Evolutionary conservation across 2,797 vertebrate species (phyloP).

Genomic region (Pachyuromys duprasi): DNA sequence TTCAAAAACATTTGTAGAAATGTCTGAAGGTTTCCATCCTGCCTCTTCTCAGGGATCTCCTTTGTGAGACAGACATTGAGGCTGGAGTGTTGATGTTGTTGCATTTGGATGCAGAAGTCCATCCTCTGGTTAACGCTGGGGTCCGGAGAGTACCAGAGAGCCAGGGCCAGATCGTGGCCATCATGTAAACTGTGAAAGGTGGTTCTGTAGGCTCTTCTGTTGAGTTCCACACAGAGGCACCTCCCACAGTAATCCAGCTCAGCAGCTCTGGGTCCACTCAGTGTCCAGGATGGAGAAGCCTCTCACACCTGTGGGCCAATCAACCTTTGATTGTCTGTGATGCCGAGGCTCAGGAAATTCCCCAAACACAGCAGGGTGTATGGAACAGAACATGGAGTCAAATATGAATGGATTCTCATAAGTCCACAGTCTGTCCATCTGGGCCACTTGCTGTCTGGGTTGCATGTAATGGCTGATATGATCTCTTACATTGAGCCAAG

Average conservation of each 20-base stretch:
- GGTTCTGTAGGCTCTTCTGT: too few relatives aligned
- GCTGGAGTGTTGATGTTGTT: background rate
- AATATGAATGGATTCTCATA: background rate
- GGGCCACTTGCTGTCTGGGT: too few relatives aligned
- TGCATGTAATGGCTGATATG: background rate
- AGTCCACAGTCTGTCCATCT: background rate
- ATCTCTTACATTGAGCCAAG: background rate
- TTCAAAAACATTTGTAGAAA: constrained; percentile 9
- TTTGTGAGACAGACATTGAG: background rate
- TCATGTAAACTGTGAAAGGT: too few relatives aligned
- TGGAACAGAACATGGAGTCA: background rate
- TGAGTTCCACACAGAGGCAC: background rate
- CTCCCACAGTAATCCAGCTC: background rate
- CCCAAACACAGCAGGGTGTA: background rate
- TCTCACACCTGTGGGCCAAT: background rate
- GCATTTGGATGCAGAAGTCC: background rate
- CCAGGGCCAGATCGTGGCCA: background rate
- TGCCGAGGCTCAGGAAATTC: background rate
- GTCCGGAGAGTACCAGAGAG: background rate
- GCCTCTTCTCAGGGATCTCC: background rate
- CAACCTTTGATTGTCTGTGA: background rate
- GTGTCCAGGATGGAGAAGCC: background rate
- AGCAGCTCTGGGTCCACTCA: background rate
- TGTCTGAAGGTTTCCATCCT: background rate
- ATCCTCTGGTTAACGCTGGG: background rate